Evolutionary conservation across 2,888 invertebrate genomes (phyloP).

Genomic region (Lapara coniferarum): DNA sequence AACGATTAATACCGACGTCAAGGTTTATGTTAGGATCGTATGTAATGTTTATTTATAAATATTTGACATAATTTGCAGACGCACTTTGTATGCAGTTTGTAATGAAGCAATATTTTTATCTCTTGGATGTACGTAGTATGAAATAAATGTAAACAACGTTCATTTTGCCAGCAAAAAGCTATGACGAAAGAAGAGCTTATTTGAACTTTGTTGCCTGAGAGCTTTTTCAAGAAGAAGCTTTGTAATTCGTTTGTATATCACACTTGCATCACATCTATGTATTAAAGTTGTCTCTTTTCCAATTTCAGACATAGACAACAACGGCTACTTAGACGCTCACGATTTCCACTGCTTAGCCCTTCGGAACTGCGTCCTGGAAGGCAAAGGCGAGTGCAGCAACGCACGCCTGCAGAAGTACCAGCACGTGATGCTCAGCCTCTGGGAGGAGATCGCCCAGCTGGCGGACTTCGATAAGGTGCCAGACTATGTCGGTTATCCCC

Average conservation of each 20-base stretch:
- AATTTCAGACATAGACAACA: constrained; percentile 91
- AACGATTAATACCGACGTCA: constrained; percentile 11
- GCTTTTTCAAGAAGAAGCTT: too few species aligned
- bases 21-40: constrained; percentile 15
- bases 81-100: constrained; percentile 12
- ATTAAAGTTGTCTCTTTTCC: background rate
- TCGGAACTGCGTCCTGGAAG: constrained; percentile 91
- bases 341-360: constrained; percentile 93
- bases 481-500: constrained; percentile 80
- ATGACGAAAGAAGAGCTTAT: too few species aligned
- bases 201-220: too few species aligned
- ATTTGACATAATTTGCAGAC: constrained; percentile 17
- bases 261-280: too few species aligned
- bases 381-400: constrained; percentile 91
- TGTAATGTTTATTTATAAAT: constrained; percentile 22
- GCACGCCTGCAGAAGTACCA: constrained; percentile 90
- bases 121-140: background rate
- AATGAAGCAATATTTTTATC: background rate
- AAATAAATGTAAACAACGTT: background rate
- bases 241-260: too few species aligned
- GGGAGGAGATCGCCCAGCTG: constrained; percentile 93
- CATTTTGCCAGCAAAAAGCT: background rate
- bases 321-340: constrained; percentile 91
- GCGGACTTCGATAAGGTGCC: constrained; percentile 94
- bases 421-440: constrained; percentile 91